Base-by-base conservation (phyloP, 2,797 vertebrate species). In the Loriculus beryllinus region DNA sequence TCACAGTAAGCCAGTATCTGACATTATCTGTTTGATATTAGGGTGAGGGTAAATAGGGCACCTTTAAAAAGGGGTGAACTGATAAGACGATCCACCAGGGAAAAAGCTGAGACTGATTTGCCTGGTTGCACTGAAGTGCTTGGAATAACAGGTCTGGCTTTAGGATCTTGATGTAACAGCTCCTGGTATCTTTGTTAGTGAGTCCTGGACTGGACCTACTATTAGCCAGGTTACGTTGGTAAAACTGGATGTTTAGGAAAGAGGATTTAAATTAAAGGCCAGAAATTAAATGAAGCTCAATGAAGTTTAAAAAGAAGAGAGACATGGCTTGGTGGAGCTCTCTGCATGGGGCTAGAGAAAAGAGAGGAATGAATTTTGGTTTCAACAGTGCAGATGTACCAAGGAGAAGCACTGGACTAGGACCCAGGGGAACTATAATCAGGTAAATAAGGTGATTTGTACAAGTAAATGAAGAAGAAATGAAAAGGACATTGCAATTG, bases 101-200 rank as follows among this genome's bases (percentile, higher is more conserved):
- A 33, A 26, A 88, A 83, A 76, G 8, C 10, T 22, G 14, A 76
- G n/a, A 33, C n/a, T 78, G 40, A 29, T 64, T 72, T 78, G 5
- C 29, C 21, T 52, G 26, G 2, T 26, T 71, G 10, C 10, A 40
- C 33, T n/a, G 28, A 6, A 0, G 1, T 60, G 6, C 5, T 82
- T 76, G 42, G 14, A 65, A 65, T 25, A 62, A 49, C 21, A 64
- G 26, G 13, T 15, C 19, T 75, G 40, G 18, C 6, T 75, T 80
- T 25, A n/a, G 8, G 10, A 4, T 3, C 82, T 62, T 23, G 49
- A n/a, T 17, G 9, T 33, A 37, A 43, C 8, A 16, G 15, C 26
- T 39, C 5, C 71, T 71, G 57, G 37, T 29, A 17, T 49, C 6
- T 75, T 67, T 42, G 12, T 37, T 56, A 15, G 6, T 0, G 1